Conservation (phyloP, 2,797 vertebrate genomes). For the Phyllotis vaccarum region DNA sequence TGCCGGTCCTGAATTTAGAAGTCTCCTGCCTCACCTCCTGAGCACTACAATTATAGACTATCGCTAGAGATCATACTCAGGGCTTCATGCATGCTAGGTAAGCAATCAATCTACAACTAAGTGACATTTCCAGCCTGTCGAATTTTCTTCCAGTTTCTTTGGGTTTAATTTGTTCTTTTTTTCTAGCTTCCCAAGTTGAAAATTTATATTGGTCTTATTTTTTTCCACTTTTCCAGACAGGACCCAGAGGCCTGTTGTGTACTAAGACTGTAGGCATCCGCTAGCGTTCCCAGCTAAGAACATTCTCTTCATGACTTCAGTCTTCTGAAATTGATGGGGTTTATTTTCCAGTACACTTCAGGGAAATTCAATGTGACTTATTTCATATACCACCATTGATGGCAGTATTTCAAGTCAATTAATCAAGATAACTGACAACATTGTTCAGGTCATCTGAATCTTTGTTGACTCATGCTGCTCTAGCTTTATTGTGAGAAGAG, state of each 20-base stretch:
- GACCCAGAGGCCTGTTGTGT: not conserved
- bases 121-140: not conserved
- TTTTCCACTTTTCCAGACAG: not conserved
- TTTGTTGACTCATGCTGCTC: not conserved
- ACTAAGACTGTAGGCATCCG: not conserved
- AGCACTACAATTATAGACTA: not conserved
- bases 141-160: not conserved
- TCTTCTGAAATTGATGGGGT: not conserved
- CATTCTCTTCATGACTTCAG: not conserved
- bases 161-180: not conserved
- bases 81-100: not conserved
- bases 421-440: no score
- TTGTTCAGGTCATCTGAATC: not conserved
- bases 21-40: not conserved
- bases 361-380: not conserved
- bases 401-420: not conserved
- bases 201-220: not conserved
- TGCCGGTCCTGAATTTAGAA: not conserved
- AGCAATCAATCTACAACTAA: not conserved
- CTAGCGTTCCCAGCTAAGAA: not conserved
- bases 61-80: no score
- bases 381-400: not conserved
- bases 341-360: not conserved
- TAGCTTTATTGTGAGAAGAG: not conserved
- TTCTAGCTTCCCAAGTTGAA: not conserved